Evolutionary conservation across 2,888 invertebrate genomes (phyloP), one percentile per base, ranked within the genome.

Genomic region (Euplagia quadripunctaria): DNA sequence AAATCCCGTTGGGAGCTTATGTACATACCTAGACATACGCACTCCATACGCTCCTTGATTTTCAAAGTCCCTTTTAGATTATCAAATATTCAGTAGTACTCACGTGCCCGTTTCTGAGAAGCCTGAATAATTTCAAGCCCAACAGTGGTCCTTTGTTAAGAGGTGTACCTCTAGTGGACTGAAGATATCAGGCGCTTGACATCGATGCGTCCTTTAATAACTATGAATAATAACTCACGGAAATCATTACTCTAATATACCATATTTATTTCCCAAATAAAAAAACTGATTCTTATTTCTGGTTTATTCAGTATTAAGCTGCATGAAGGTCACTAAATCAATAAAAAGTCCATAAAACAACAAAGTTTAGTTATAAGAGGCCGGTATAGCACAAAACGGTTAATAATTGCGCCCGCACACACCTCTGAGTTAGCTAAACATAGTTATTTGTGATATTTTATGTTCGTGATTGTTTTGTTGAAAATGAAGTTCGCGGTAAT

Each of bases 331-430:
- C 73, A 81, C 20, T 73, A 72, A 79, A 79, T 81, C 81, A 79
- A 82, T 82, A 81, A 79, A 81, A 76, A 67, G 65, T n/a, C 55
- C 71, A 66, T 81, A 82, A 82, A 83, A 82, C 79, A 81, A 83
- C 77, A 71, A 70, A 66, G 74, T 65, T 58, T 64, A 68, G 69
- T 76, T 72, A 82, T 79, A 77, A 74, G 68, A 70, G 75, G 70
- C 74, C 70, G 80, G 87, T 90, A 91, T 83, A 85, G 85, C 87
- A 91, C 90, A 90, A 92, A 92, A 87, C 87, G 89, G 68, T 90
- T 91, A 91, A 91, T 92, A 92, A 91, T 91, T 85, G 79, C 73
- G 64, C 74, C 79, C 78, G 84, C 76, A 85, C 79, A 82, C 85
- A 82, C 86, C 86, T 86, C 83, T 89, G 88, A 89, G 88, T 88